Conservation (phyloP, 2,797 vertebrate genomes). For the Podarcis siculus region DNA sequence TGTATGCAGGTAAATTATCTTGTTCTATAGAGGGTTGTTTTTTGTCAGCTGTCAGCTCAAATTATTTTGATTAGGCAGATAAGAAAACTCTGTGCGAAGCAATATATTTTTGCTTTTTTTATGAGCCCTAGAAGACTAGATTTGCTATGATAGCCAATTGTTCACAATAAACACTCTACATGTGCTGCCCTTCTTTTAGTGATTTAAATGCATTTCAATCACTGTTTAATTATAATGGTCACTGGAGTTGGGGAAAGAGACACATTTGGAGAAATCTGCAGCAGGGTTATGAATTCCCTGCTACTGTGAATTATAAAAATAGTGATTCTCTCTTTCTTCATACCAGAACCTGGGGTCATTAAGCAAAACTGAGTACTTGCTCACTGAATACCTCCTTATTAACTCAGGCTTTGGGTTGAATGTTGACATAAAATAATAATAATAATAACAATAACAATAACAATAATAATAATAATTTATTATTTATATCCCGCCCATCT, state of each 20-base stretch:
- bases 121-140: fast-evolving
- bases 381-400: neutral
- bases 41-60: conserved; percentile 45
- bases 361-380: too few relatives aligned
- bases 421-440: too few relatives aligned
- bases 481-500: too few relatives aligned
- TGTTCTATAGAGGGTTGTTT: conserved; percentile 25
- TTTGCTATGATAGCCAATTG: neutral
- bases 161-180: neutral
- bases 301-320: neutral
- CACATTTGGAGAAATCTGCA: neutral
- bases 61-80: conserved; percentile 34
- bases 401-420: neutral
- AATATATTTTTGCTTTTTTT: conserved; percentile 10
- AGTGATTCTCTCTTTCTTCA: neutral
- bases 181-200: conserved; percentile 1
- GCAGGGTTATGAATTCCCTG: neutral
- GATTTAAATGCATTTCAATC: neutral
- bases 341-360: neutral
- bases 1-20: conserved; percentile 15
- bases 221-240: conserved; percentile 7
- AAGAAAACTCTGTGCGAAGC: conserved; percentile 34
- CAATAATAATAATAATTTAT: too few relatives aligned
- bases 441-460: too few relatives aligned
- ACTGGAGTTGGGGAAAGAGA: neutral